Conservation (phyloP, 2,888 invertebrate genomes). For the Heliconius hortense region DNA sequence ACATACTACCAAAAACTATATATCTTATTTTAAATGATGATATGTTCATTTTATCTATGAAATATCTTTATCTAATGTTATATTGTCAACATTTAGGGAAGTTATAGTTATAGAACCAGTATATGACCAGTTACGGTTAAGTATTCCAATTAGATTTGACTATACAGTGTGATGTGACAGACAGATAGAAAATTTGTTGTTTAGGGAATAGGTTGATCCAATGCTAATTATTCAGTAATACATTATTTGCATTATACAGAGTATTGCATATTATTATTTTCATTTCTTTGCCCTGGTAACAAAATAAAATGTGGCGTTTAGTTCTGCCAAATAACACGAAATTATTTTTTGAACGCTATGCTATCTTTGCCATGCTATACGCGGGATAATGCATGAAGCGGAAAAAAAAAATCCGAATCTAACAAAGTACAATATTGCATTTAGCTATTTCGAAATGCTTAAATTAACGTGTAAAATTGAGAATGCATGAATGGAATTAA, state of each 20-base stretch:
- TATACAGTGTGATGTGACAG: slow-evolving; percentile 3
- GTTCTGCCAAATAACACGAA: not conserved
- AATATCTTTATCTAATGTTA: not conserved
- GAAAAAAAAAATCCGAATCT: no score
- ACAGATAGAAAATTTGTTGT: not conserved
- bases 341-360: not conserved
- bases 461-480: no score
- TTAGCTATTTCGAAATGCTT: no score
- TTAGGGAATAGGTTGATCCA: not conserved
- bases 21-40: not conserved
- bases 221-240: not conserved
- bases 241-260: not conserved
- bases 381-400: no score
- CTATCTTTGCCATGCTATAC: no score
- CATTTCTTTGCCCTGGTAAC: no score
- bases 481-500: no score
- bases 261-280: not conserved
- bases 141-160: slow-evolving; percentile 16
- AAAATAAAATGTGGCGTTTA: no score
- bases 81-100: not conserved
- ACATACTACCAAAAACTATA: not conserved
- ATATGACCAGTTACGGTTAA: slow-evolving; percentile 6
- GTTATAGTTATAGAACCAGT: not conserved
- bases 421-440: no score
- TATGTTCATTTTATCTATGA: not conserved